Evolutionary conservation across 64 coral and sea anemone species (phyloP).

Genomic region (Actinia tenebrosa): DNA sequence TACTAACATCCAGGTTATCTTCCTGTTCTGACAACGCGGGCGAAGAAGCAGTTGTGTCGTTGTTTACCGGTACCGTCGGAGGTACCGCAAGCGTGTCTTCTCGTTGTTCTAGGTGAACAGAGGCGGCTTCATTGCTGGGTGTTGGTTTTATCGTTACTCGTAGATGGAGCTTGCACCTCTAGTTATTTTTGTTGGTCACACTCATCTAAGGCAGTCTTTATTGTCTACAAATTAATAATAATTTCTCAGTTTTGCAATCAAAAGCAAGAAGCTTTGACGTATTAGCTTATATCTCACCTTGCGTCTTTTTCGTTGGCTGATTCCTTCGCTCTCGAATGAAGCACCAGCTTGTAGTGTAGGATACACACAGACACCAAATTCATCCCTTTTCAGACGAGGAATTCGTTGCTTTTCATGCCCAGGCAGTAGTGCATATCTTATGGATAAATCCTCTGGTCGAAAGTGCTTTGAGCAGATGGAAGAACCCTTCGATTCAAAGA

Average conservation of each 20-base stretch:
- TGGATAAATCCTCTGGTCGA: slow-evolving; percentile 6
- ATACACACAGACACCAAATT: slow-evolving; percentile 24
- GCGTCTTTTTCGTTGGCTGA: slow-evolving; percentile 13
- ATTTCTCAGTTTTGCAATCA: background rate
- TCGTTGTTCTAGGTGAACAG: background rate
- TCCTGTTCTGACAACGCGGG: background rate
- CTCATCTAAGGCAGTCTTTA: background rate
- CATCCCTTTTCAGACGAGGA: slow-evolving; percentile 23
- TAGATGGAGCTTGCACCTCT: background rate
- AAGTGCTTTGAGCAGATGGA: slow-evolving; percentile 37
- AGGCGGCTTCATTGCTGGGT: background rate
- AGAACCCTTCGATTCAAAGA: background rate
- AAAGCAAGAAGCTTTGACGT: background rate
- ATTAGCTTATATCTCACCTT: slow-evolving; percentile 23
- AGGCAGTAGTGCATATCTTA: slow-evolving; percentile 3
- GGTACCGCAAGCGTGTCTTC: background rate
- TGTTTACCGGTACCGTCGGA: background rate
- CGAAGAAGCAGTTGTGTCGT: background rate
- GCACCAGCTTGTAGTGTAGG: slow-evolving; percentile 12
- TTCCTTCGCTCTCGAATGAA: background rate
- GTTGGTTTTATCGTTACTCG: background rate
- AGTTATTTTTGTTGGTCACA: background rate
- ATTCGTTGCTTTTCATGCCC: slow-evolving; percentile 5
- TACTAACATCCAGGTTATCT: background rate
- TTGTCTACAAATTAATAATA: slow-evolving; percentile 1